Percentiles rank a stretch among this genome's conserved stretches.
These are phyloP conservation scores for Oithona nana DNA, from an alignment of 2,888 invertebrate genomes.

Conservation along the genomic window DNA sequence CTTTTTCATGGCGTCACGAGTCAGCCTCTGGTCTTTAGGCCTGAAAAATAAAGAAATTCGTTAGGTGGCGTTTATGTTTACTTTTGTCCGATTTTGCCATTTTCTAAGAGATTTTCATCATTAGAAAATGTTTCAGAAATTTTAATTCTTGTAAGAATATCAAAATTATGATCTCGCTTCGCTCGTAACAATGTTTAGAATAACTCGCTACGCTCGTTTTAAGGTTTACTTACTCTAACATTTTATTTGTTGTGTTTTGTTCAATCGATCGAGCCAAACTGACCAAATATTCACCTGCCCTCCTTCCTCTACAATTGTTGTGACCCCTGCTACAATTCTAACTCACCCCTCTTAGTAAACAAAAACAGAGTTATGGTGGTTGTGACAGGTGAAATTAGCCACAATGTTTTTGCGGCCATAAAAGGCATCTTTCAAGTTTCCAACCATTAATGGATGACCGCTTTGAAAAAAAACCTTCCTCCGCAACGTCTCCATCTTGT, in stretches of 20 bases:
- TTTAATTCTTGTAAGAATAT: no score
- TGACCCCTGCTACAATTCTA: background rate
- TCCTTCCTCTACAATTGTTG: background rate
- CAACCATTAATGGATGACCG: background rate
- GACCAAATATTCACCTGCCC: no score
- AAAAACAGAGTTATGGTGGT: background rate
- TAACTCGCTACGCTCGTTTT: no score
- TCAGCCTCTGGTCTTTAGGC: slow-evolving; percentile 50
- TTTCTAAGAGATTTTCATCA: no score
- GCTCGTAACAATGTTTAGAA: no score
- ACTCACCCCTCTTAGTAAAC: background rate
- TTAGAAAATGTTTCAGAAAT: no score
- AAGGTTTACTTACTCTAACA: no score
- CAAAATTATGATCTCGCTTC: no score
- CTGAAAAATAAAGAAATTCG: background rate
- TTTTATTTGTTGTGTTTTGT: no score
- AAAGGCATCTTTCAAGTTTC: background rate
- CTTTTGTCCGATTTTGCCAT: no score
- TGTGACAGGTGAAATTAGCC: background rate
- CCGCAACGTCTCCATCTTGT: background rate
- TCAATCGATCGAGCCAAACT: no score
- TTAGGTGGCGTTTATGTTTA: no score
- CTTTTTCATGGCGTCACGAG: slow-evolving; percentile 84
- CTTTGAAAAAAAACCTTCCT: background rate
- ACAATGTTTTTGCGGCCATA: background rate